phyloP scores from a whole-genome alignment of 92 coral and sea anemone species.

The Zoanthus solanderi region DNA sequence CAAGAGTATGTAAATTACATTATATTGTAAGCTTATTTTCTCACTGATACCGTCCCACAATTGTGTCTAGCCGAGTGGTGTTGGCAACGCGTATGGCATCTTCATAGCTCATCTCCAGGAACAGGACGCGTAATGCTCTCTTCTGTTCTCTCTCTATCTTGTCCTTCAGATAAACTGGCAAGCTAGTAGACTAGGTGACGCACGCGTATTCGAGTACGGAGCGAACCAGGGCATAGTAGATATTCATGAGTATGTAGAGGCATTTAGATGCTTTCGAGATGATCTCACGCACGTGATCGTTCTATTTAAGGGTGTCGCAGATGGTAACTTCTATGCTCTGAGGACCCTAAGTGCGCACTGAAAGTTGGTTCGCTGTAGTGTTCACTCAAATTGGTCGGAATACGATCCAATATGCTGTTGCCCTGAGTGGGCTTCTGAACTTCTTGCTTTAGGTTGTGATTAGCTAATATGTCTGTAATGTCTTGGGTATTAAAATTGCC shows the following conservation, averaged over 20 bases:
- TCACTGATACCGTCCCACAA: too few relatives aligned
- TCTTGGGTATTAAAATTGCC: constrained; percentile 64
- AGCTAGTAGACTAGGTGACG: background rate
- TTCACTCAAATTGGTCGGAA: background rate
- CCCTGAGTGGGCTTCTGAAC: background rate
- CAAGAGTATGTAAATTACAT: too few relatives aligned
- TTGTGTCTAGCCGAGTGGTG: too few relatives aligned
- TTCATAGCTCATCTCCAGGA: too few relatives aligned
- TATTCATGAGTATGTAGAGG: background rate
- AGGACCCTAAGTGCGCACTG: background rate
- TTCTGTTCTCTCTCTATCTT: background rate
- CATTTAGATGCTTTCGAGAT: background rate
- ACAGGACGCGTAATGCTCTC: background rate
- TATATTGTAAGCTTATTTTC: too few relatives aligned
- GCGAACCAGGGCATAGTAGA: background rate
- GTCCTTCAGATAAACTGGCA: background rate
- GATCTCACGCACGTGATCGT: too few relatives aligned
- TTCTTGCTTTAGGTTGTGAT: background rate
- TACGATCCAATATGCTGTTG: background rate
- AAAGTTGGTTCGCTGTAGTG: background rate
- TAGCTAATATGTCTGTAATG: constrained; percentile 7
- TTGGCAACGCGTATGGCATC: too few relatives aligned
- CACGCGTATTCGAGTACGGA: background rate
- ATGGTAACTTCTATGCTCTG: background rate
- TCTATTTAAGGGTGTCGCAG: too few relatives aligned